These are phyloP conservation scores for Synergus umbraculus DNA, from an alignment of 2,888 invertebrate genomes.

Conservation along the genomic window DNA sequence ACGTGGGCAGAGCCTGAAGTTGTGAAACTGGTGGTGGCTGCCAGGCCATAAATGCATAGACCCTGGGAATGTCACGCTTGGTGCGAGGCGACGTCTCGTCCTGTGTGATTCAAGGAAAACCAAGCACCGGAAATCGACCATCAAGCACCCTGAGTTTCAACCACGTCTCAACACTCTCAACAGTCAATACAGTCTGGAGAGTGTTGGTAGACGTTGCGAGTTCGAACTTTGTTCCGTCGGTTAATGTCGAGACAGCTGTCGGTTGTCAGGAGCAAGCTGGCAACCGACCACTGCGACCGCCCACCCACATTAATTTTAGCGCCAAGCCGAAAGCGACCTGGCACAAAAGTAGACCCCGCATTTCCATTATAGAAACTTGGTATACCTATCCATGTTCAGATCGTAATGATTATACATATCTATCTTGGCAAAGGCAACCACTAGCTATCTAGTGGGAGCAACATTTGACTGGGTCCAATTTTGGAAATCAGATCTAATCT, in stretches of 20 bases:
- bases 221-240: slow-evolving; percentile 56
- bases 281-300: slow-evolving; percentile 61
- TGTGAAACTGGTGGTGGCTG: neutral
- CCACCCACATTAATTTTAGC: slow-evolving; percentile 74
- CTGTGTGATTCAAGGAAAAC: neutral
- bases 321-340: slow-evolving; percentile 51
- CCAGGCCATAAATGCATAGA: slow-evolving; percentile 9
- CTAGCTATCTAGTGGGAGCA: neutral
- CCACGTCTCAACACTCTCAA: neutral
- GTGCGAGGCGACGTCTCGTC: neutral
- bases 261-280: slow-evolving; percentile 65
- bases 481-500: slow-evolving; percentile 39
- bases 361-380: slow-evolving; percentile 41
- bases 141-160: slow-evolving; percentile 3
- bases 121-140: slow-evolving; percentile 1
- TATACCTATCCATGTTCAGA: neutral
- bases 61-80: slow-evolving; percentile 10
- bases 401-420: neutral
- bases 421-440: slow-evolving; percentile 37
- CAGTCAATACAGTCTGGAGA: slow-evolving; percentile 10
- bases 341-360: slow-evolving; percentile 55
- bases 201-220: slow-evolving; percentile 43
- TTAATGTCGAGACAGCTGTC: slow-evolving; percentile 64
- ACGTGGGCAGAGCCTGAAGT: slow-evolving; percentile 5
- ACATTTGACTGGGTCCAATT: neutral